Evolutionary conservation across 1,140 invertebrate genomes (phyloP).

Genomic region (Probaryconus sp.): DNA sequence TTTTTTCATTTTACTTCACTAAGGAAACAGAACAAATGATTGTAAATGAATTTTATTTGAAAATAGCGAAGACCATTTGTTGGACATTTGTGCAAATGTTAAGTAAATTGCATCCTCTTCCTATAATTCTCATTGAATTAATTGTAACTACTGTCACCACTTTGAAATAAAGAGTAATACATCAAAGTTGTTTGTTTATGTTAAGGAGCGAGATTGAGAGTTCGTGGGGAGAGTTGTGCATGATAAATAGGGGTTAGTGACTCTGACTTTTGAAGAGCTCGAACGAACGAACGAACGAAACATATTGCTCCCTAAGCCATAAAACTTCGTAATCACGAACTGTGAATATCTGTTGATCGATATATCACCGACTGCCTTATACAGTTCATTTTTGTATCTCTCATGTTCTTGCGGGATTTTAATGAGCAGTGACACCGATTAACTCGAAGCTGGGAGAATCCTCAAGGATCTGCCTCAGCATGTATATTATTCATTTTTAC

Average conservation of each 20-base stretch:
- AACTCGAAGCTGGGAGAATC: slow-evolving; percentile 36
- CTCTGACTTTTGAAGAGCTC: slow-evolving; percentile 27
- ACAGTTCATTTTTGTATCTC: slow-evolving; percentile 38
- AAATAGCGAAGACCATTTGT: too few species aligned
- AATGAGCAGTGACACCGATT: slow-evolving; percentile 51
- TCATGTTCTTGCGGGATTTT: slow-evolving; percentile 25
- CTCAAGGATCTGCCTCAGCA: slow-evolving; percentile 37
- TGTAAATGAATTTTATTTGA: too few species aligned
- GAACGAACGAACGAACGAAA: slow-evolving; percentile 31
- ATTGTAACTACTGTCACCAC: too few species aligned
- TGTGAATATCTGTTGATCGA: slow-evolving; percentile 57
- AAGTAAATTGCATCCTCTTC: too few species aligned
- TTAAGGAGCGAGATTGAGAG: slow-evolving; percentile 29
- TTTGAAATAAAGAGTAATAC: too few species aligned
- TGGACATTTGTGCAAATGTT: too few species aligned
- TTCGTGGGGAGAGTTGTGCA: slow-evolving; percentile 26
- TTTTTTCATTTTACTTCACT: too few species aligned
- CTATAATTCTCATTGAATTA: too few species aligned
- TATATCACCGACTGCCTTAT: slow-evolving; percentile 41
- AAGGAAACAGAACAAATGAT: too few species aligned
- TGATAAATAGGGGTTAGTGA: slow-evolving; percentile 63
- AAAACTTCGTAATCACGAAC: slow-evolving; percentile 49
- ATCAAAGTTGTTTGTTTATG: slow-evolving; percentile 36
- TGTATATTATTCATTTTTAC: slow-evolving; percentile 49
- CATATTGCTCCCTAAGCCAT: slow-evolving; percentile 47